These are phyloP conservation scores for Pelusios castaneus DNA, from an alignment of 2,113 vertebrate species.

Conservation along the genomic window DNA sequence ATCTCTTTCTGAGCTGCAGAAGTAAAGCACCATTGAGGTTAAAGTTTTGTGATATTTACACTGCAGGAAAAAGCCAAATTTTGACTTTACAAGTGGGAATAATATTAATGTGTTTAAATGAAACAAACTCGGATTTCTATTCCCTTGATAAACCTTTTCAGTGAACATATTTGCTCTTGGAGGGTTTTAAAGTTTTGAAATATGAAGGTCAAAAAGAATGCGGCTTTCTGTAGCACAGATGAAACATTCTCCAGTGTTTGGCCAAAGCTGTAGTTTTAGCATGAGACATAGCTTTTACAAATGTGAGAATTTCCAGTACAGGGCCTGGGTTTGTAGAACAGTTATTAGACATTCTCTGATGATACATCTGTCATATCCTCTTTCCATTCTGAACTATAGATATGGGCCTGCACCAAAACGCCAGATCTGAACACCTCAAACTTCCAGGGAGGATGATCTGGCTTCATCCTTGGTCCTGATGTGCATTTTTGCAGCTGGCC, in stretches of 20 bases:
- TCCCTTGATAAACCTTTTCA: conserved; percentile 51
- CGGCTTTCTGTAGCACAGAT: conserved; percentile 59
- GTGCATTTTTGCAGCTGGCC: conserved; percentile 44
- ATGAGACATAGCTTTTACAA: not conserved
- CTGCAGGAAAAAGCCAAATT: conserved; percentile 63
- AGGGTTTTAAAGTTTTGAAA: conserved; percentile 64
- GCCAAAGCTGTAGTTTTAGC: conserved; percentile 6
- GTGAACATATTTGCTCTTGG: conserved; percentile 50
- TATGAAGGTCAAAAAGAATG: conserved; percentile 68
- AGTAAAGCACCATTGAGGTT: conserved; percentile 28
- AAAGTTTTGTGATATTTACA: conserved; percentile 60
- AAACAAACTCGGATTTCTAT: conserved; percentile 65
- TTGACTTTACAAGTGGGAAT: conserved; percentile 69
- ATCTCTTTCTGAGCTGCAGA: conserved; percentile 20
- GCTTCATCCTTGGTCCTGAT: conserved; percentile 52
- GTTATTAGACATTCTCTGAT: conserved; percentile 65
- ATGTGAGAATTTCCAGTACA: conserved; percentile 63
- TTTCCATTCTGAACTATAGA: not conserved
- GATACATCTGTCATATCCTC: conserved; percentile 53
- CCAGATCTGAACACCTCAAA: conserved; percentile 30
- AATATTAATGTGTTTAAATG: conserved; percentile 68
- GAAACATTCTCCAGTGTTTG: conserved; percentile 65
- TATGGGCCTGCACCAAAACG: conserved; percentile 62
- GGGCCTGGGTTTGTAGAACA: conserved; percentile 41
- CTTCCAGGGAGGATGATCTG: conserved; percentile 38